Evolutionary conservation across 1,140 invertebrate species (phyloP).

Genomic region (Ephestia elutella): DNA sequence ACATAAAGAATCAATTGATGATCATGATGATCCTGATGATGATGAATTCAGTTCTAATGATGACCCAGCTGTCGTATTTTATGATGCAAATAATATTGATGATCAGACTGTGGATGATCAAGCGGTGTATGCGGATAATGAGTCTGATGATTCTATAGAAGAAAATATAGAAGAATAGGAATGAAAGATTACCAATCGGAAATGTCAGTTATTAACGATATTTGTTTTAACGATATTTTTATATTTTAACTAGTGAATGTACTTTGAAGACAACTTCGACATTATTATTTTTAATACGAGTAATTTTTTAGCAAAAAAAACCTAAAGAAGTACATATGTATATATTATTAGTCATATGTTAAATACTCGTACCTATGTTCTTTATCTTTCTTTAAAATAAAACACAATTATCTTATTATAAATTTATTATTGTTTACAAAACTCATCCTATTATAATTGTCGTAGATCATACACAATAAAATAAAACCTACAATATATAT

Average conservation of each 20-base stretch:
- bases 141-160: constrained; percentile 14
- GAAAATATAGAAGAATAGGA: constrained; percentile 2
- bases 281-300: no score
- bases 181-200: no score
- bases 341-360: no score
- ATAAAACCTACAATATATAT: neutral
- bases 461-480: neutral
- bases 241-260: no score
- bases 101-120: constrained; percentile 2
- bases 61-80: neutral
- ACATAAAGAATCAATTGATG: neutral
- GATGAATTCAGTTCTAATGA: neutral
- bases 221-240: no score
- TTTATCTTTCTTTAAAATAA: no score
- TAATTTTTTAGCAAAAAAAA: no score
- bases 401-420: neutral
- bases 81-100: neutral
- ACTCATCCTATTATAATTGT: neutral
- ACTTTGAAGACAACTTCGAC: no score
- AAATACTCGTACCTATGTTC: no score
- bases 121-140: constrained; percentile 12
- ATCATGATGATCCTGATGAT: neutral
- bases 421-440: constrained; percentile 2
- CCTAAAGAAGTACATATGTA: no score
- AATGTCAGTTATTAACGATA: no score